Conservation (phyloP, 1,140 invertebrate genomes). For the Drosophila arizonae region DNA sequence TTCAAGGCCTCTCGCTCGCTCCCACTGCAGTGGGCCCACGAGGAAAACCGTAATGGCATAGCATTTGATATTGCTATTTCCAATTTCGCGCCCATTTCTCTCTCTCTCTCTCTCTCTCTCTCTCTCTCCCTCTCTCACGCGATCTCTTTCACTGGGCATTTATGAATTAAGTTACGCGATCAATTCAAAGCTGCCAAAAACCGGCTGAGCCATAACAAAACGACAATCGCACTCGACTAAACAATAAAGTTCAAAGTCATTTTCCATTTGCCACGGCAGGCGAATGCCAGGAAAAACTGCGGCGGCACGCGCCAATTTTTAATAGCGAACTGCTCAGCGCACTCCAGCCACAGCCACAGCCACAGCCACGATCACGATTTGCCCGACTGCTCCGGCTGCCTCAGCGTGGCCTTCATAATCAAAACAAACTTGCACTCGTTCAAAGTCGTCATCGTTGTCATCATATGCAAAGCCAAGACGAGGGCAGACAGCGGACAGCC, state of each 20-base stretch:
- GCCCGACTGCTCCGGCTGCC: conserved; percentile 28
- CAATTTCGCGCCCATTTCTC: conserved; percentile 38
- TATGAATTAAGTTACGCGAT: conserved; percentile 79
- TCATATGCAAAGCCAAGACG: neutral
- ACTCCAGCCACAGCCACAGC: conserved; percentile 17
- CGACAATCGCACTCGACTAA: conserved; percentile 34
- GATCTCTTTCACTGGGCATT: conserved; percentile 41
- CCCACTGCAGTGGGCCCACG: neutral
- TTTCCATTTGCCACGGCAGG: conserved; percentile 62
- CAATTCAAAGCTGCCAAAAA: conserved; percentile 46
- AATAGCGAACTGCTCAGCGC: conserved; percentile 42
- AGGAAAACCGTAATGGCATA: neutral
- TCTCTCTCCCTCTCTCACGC: conserved; percentile 2
- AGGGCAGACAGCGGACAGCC: neutral
- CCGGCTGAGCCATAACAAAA: conserved; percentile 37
- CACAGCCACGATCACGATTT: conserved; percentile 55
- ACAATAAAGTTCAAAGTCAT: conserved; percentile 81
- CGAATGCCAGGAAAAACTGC: conserved; percentile 33
- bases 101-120: neutral
- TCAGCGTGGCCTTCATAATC: conserved; percentile 62
- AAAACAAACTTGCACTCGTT: conserved; percentile 49
- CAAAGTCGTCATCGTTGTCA: conserved; percentile 20
- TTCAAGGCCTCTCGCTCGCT: conserved; percentile 6
- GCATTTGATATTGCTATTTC: conserved; percentile 13
- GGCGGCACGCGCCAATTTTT: conserved; percentile 63